Evolutionary conservation across 2,797 vertebrate genomes (phyloP), one percentile per base, ranked within the genome.

Genomic region (Sebastes hopkinsi): DNA sequence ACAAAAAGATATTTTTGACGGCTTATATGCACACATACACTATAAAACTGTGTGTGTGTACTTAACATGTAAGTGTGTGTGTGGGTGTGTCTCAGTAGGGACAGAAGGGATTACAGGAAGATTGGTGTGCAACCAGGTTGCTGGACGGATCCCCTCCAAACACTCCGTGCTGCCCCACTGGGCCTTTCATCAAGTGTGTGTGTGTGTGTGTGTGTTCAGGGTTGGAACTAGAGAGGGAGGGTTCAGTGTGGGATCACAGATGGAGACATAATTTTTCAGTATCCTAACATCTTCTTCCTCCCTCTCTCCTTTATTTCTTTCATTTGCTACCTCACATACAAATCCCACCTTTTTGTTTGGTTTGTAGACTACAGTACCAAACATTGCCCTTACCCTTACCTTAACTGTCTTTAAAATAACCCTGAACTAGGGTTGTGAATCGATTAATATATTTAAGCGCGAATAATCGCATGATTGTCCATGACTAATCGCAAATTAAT

Each of bases 41-140:
- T 67, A 61, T 14, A 73, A 16, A 72, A 6, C 20, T 73, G 22
- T 62, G 34, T 70, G 55, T 1, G 11, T 25, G 66, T 42, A 54
- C 65, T 84, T 80, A 79, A 72, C 62, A 65, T 85, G 59, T 84
- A 65, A 54, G 72, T 80, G 75, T 60, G 70, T 68, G 74, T 66
- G 72, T 69, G 67, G 62, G 70, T 77, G 78, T 76, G 72, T 84
- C 75, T 79, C 83, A 79, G 86, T 78, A n/a, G 87, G 85, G 79
- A 81, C 81, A 88, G 85, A 83, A 38, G 87, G 92, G 93, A 95
- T 96, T 95, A 94, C 88, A 87, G 75, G 88, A 91, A 82, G 90
- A 92, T 93, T 93, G 91, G 87, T 93, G 91, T 92, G 88, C 83
- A 88, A 91, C 85, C 85, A 87, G 61, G 87, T 88, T 89, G 73